Evolutionary conservation across 1,140 invertebrate genomes (phyloP).

Genomic region (Musca domestica): DNA sequence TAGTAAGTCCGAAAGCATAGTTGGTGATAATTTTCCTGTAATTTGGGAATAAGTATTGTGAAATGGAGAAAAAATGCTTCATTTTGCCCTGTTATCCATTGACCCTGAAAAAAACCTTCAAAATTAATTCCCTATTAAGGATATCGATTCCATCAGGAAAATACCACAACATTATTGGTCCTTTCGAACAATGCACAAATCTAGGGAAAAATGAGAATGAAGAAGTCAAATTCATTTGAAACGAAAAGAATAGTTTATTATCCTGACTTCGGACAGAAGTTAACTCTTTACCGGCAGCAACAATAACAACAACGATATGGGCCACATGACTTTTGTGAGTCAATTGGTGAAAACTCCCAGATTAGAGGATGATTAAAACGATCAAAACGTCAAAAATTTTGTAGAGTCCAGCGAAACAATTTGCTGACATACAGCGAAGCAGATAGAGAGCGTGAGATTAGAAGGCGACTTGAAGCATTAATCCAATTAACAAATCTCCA

Average conservation of each 20-base stretch:
- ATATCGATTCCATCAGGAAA: too few species aligned
- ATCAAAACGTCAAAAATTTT: constrained; percentile 37
- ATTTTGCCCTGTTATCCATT: too few species aligned
- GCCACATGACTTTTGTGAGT: constrained; percentile 29
- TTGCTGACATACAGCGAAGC: constrained; percentile 52
- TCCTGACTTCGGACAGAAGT: neutral
- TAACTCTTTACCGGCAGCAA: constrained; percentile 12
- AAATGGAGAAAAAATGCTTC: too few species aligned
- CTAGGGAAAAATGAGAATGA: neutral
- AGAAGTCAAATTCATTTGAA: constrained; percentile 21
- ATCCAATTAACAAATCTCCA: constrained; percentile 54
- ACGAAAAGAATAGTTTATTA: neutral
- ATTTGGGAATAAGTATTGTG: too few species aligned
- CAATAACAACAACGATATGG: too few species aligned
- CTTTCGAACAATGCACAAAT: neutral
- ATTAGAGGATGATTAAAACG: constrained; percentile 27
- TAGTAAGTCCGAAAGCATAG: too few species aligned
- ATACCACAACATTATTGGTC: neutral
- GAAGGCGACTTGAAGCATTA: constrained; percentile 43
- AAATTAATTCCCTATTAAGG: too few species aligned
- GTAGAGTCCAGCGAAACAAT: constrained; percentile 38
- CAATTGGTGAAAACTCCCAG: constrained; percentile 47
- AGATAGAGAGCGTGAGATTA: constrained; percentile 36
- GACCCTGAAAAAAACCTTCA: too few species aligned
- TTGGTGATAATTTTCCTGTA: too few species aligned